These are phyloP conservation scores for Taenioides sp. DNA, from an alignment of 2,797 vertebrate species.

Conservation along the genomic window DNA sequence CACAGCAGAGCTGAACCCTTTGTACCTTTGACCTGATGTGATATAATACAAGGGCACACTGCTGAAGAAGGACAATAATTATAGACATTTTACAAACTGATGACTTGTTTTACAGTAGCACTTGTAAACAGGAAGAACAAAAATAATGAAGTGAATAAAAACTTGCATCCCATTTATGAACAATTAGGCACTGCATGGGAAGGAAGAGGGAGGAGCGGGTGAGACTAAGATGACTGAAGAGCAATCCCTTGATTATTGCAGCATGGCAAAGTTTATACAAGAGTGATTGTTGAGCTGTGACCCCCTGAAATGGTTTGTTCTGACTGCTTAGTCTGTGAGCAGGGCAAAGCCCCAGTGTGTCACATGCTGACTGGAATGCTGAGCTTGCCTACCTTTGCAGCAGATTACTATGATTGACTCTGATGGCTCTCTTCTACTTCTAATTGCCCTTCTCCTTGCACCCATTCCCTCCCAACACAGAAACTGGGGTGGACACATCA, in stretches of 20 bases:
- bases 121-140: not conserved
- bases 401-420: slow-evolving; percentile 78
- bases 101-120: slow-evolving; percentile 8
- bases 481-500: not conserved
- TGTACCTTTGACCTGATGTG: slow-evolving; percentile 69
- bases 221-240: slow-evolving; percentile 35
- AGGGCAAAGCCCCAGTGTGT: slow-evolving; percentile 63
- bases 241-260: slow-evolving; percentile 75
- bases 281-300: slow-evolving; percentile 79
- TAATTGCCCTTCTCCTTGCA: slow-evolving; percentile 68
- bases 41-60: slow-evolving; percentile 37
- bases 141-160: not conserved
- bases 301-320: slow-evolving; percentile 67
- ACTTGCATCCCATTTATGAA: not conserved
- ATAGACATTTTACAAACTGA: slow-evolving; percentile 9
- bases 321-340: slow-evolving; percentile 69
- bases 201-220: slow-evolving; percentile 21
- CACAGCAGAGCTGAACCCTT: slow-evolving; percentile 74
- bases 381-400: slow-evolving; percentile 74
- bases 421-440: slow-evolving; percentile 69
- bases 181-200: slow-evolving; percentile 17
- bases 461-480: slow-evolving; percentile 19
- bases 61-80: slow-evolving; percentile 22
- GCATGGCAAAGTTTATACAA: slow-evolving; percentile 80
- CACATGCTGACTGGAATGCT: slow-evolving; percentile 79